Base-by-base conservation (phyloP, 2,888 invertebrate genomes). In the Hipparchia sbordonii region DNA sequence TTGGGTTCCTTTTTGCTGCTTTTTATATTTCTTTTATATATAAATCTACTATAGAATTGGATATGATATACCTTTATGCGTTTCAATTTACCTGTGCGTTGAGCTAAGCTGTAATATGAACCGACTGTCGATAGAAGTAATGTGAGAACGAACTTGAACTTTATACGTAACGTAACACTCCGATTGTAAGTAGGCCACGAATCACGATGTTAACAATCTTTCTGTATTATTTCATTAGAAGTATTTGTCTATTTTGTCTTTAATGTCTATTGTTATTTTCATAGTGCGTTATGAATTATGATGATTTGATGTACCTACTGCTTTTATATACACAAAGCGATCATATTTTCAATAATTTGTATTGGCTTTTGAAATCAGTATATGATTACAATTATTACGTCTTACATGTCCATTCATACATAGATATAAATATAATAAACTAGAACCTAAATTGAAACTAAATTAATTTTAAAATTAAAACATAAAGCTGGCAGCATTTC, bases 91-190 rank as follows among this genome's bases (percentile, higher is more conserved):
- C 3, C 23, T 57, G 57, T 13, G 13, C 57, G 13, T 57, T 54
- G 48, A 67, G 56, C 48, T 48, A 62, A 48, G 59, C 9, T 61
- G 70, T 60, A 76, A 73, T 70, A 56, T 9, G 48, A 66, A 70
- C 65, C 9, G n/a, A 66, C 48, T n/a, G 6, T 52, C 23, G 57
- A 57, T 57, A 7, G 13, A 57, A 68, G 72, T 71, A 71, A 71
- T 54, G 48, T 54, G 51, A 71, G 54, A 70, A 72, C 54, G 75
- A 77, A 75, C 79, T 79, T 79, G 79, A 79, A 77, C 78, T 79
- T 79, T 73, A 74, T 70, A 72, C 59, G 77, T 75, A 72, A 76
- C 46, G 56, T 66, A 59, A 75, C 72, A 74, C 39, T 70, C 39
- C 59, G 13, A 54, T 63, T 73, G 62, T 63, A 63, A 71, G 66